A percentile compares a stretch with the other conserved stretches of the same genome.
phyloP scores from a whole-genome alignment of 2,888 invertebrate genomes.

The Dolichomitus sp. region DNA sequence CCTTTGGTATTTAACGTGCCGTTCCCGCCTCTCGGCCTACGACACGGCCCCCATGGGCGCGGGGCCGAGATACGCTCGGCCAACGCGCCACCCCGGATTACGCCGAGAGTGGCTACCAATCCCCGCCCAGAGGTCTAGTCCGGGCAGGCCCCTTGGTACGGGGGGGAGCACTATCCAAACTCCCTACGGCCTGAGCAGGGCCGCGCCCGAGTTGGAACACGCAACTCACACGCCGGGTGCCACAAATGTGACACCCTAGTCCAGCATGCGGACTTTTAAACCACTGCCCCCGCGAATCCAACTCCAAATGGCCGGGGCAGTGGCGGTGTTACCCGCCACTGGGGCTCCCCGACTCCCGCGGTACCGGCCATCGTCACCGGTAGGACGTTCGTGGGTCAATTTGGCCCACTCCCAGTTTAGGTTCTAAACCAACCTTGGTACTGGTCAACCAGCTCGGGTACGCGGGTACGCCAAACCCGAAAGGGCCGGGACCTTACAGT shows the following conservation, averaged over 20 bases:
- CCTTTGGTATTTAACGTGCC: constrained; percentile 17
- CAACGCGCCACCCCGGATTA: neutral
- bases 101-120: neutral
- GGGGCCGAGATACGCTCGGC: constrained; percentile 30
- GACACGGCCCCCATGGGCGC: constrained; percentile 23
- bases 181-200: constrained; percentile 22
- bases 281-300: constrained; percentile 31
- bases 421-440: constrained; percentile 27
- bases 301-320: constrained; percentile 17
- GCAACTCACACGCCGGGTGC: constrained; percentile 23
- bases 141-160: constrained; percentile 1
- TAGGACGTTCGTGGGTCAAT: constrained; percentile 2
- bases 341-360: constrained; percentile 23
- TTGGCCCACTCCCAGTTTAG: constrained; percentile 9
- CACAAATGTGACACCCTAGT: neutral
- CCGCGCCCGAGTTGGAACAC: constrained; percentile 6
- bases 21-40: constrained; percentile 29
- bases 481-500: constrained; percentile 17
- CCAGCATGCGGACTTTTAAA: neutral
- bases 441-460: constrained; percentile 24
- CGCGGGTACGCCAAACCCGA: constrained; percentile 21
- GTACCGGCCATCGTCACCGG: constrained; percentile 6
- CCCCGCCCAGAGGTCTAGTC: neutral
- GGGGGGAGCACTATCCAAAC: constrained; percentile 21
- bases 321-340: neutral